A percentile compares a stretch with the other conserved stretches of the same genome.
Conservation (phyloP, 2,888 invertebrate genomes). For the Archaeoteleia sp. region DNA sequence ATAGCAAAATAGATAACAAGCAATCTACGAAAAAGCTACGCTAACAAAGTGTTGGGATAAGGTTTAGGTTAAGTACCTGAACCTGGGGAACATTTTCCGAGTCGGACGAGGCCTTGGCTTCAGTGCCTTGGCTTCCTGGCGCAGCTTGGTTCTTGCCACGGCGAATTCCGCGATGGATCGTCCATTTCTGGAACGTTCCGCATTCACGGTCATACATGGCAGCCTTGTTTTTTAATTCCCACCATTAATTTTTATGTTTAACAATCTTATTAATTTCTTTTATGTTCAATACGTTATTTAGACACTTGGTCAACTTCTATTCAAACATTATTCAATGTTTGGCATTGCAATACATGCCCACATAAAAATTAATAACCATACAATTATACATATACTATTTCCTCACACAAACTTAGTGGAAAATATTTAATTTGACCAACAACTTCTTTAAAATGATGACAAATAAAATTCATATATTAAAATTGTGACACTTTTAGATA, state of each 20-base stretch:
- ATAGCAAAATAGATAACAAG: slow-evolving; percentile 57
- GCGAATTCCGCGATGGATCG: slow-evolving; percentile 86
- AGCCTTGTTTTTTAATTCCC: slow-evolving; percentile 12
- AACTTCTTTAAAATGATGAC: no score
- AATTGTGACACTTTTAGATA: no score
- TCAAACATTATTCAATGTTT: no score
- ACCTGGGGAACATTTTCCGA: slow-evolving; percentile 74
- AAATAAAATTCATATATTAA: no score
- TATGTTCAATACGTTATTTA: no score
- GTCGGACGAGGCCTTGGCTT: slow-evolving; percentile 73
- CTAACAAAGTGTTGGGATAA: slow-evolving; percentile 64
- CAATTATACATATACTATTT: no score
- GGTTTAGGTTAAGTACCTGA: slow-evolving; percentile 74
- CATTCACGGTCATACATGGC: slow-evolving; percentile 67
- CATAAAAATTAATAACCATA: no score
- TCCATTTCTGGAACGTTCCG: slow-evolving; percentile 84
- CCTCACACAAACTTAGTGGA: no score
- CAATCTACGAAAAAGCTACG: slow-evolving; percentile 59
- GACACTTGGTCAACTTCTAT: no score
- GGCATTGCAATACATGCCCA: no score
- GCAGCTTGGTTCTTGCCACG: slow-evolving; percentile 78
- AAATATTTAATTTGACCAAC: no score
- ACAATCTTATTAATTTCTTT: no score
- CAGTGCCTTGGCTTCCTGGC: slow-evolving; percentile 73
- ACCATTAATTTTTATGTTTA: slow-evolving; percentile 21